phyloP scores from a whole-genome alignment of 2,113 vertebrate species.

The Ageneiosus marmoratus region DNA sequence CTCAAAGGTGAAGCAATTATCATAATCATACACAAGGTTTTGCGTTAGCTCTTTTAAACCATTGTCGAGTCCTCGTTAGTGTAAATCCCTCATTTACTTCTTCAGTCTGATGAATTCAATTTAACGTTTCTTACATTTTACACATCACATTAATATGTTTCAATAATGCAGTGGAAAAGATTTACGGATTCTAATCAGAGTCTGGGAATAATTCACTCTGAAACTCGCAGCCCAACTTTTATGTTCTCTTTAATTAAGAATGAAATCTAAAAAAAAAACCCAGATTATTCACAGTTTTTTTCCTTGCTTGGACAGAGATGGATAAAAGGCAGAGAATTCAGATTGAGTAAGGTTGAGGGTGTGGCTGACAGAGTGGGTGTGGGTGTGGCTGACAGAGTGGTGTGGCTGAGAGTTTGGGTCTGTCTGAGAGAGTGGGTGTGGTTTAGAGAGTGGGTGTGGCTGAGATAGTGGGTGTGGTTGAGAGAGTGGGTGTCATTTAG shows the following conservation, averaged over 20 bases:
- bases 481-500: too few relatives aligned
- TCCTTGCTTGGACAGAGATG: background rate
- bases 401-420: too few relatives aligned
- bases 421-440: too few relatives aligned
- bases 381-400: too few relatives aligned
- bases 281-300: background rate
- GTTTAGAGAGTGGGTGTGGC: too few relatives aligned
- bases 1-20: background rate
- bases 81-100: constrained; percentile 36
- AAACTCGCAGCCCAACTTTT: background rate
- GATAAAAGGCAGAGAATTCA: background rate
- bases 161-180: background rate
- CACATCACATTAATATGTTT: background rate
- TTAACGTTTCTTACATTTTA: constrained; percentile 17
- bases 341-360: too few relatives aligned
- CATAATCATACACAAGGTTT: background rate
- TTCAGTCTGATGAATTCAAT: constrained; percentile 41
- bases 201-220: background rate
- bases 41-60: background rate
- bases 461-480: too few relatives aligned
- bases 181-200: background rate
- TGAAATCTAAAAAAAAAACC: background rate
- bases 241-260: background rate
- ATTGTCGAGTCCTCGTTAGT: constrained; percentile 12
- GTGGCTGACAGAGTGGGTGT: too few relatives aligned